Evolutionary conservation across 2,797 vertebrate genomes (phyloP).

Genomic region (Tragopan temminckii): DNA sequence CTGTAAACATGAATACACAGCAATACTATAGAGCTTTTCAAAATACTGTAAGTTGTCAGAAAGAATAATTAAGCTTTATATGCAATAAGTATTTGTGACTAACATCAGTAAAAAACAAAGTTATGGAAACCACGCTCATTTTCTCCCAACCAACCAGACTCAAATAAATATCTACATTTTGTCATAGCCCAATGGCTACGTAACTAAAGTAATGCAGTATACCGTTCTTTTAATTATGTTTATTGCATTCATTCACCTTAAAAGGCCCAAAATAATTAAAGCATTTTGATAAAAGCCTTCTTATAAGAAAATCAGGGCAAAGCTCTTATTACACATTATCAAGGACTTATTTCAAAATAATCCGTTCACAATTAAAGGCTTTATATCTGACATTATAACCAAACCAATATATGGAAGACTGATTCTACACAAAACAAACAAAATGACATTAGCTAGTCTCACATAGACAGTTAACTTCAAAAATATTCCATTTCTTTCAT

Average conservation of each 20-base stretch:
- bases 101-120: not conserved
- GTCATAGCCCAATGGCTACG: not conserved
- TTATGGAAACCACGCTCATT: not conserved
- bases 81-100: not conserved
- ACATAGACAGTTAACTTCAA: not conserved
- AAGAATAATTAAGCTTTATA: constrained; percentile 14
- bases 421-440: not conserved
- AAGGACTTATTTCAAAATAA: not conserved
- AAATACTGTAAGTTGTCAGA: not conserved
- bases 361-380: not conserved
- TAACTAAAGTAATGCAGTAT: not conserved
- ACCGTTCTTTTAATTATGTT: not conserved
- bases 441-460: not conserved
- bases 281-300: not conserved
- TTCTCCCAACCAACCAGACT: not conserved
- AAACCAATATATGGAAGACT: not conserved
- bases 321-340: not conserved
- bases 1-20: constrained; percentile 81
- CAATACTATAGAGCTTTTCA: constrained; percentile 25
- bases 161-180: not conserved
- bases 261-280: constrained; percentile 53
- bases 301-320: constrained; percentile 29
- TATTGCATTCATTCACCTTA: not conserved
- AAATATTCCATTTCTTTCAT: not conserved
- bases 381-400: not conserved